Evolutionary conservation across 2,888 invertebrate genomes (phyloP).

Genomic region (Ferdinandea cuprea): DNA sequence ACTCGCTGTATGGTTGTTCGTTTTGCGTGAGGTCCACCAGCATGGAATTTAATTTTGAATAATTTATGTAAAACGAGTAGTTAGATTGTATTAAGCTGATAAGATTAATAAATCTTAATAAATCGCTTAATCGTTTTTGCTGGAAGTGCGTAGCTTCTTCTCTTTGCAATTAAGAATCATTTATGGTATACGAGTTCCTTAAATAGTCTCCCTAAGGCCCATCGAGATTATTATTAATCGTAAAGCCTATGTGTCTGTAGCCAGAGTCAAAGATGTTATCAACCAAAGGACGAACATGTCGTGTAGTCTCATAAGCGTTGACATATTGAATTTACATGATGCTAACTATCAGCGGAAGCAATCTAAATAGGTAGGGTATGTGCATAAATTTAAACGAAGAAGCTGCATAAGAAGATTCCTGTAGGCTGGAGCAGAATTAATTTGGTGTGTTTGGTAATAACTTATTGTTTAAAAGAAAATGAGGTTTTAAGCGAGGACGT

Average conservation of each 20-base stretch:
- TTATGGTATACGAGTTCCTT: not conserved
- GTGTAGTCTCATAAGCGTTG: conserved; percentile 30
- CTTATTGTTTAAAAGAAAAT: conserved; percentile 7
- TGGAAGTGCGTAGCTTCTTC: not conserved
- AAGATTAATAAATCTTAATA: conserved; percentile 10
- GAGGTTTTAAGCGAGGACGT: too few species aligned
- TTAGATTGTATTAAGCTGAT: not conserved
- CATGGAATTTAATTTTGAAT: too few species aligned
- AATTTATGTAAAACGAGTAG: not conserved
- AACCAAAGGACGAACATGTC: not conserved
- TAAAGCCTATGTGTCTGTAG: conserved; percentile 47
- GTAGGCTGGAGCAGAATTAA: conserved; percentile 8
- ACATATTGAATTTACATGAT: conserved; percentile 36
- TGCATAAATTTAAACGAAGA: conserved; percentile 5
- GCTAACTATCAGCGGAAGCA: conserved; percentile 10
- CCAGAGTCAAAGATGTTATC: conserved; percentile 52
- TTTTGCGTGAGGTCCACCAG: conserved; percentile 58
- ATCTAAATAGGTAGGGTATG: conserved; percentile 12
- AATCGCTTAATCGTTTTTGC: conserved; percentile 20
- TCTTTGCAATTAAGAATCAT: conserved; percentile 25
- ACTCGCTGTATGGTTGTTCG: not conserved
- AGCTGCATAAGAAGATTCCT: conserved; percentile 10
- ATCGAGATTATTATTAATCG: conserved; percentile 46
- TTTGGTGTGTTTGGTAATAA: conserved; percentile 2
- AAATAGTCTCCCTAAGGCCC: conserved; percentile 28